Evolutionary conservation across 2,113 vertebrate species (phyloP), one percentile per base, ranked within the genome.

Genomic region (Anoura caudifer): DNA sequence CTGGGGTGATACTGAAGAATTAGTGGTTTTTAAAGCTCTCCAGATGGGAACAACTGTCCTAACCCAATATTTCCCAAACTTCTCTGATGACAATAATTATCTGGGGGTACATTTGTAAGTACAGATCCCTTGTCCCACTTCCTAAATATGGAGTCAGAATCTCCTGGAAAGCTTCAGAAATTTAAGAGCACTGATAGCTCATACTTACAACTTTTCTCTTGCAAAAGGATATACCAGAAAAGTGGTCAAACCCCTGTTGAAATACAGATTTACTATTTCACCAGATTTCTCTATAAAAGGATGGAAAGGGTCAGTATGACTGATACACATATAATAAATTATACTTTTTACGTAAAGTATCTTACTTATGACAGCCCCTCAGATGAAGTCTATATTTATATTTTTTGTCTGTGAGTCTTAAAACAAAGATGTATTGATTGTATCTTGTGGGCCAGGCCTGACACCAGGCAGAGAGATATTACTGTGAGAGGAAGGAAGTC

Each of bases 191-290:
- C 28, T 65, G 41, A 50, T 22, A 67, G 28, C 20, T 41, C 43
- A 2, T 47, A n/a, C 41, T 83, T 83, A 72, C 22, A 24, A 65
- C 15, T 50, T 76, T 95, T 69, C 92, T 80, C 85, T 8, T 88
- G 38, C 22, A 79, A 75, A 90, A 73, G 14, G 24, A 52, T 95
- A 52, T 90, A 65, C n/a, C 70, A 91, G 65, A 86, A 47, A 75
- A 75, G 26, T 56, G 86, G 47, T 63, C 41, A 94, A 87, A 90
- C 61, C 28, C 52, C 16, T 87, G 38, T 67, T 92, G 67, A 92
- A 92, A 84, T 94, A 3, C 36, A 90, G 61, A 83, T 83, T 90
- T 94, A 90, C 67, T 92, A 17, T 82, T 92, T 87, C 0, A 38
- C 33, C 69, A 28, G 20, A 82, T 92, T 90, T 82, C 61, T 90